Base-by-base conservation (phyloP, 2,113 vertebrate genomes). In the Diadophis punctatus region DNA sequence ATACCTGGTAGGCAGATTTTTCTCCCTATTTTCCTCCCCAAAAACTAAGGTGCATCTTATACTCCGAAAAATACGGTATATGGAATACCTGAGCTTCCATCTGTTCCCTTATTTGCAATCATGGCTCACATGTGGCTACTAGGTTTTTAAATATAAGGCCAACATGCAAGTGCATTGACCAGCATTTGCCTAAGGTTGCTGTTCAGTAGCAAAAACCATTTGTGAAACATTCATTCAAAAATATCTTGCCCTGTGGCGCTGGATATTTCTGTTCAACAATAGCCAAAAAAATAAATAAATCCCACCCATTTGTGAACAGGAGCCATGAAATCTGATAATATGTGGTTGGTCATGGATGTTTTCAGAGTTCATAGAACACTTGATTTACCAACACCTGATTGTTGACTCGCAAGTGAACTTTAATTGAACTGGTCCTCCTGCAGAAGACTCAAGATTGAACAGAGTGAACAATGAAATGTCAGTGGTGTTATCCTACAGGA, bases 251-350 rank as follows among this genome's bases (percentile, higher is more conserved):
- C 10, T 43, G n/a, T 89, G 25, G 91, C 6, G 25, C 34, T 88
- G 53, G 3, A 14, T 34, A 51, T 27, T 53, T 80, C 34, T 39
- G 16, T 10, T 22, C 1, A 39, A 49, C 30, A 51, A 23, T 51
- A 46, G 43, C 27, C 49, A 52, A 6, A 86, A n/a, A 46, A 46
- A 46, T 46, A 46, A 46, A 46, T n/a, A 6, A 39, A 23, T 63
- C 30, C 56, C n/a, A 56, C 23, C 25, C 10, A 56, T 93, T 96
- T 94, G 60, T 90, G 27, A 91, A 68, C 51, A 27, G 30, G 91
- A 90, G 91, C 48, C 22, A 89, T 48, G 91, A 89, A n/a, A 0
- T 95, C 94, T 20, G 58, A 92, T 34, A 0, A 95, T 93, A 43
- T 90, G 92, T 63, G 30, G 0, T 43, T 80, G 7, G 8, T 39